Evolutionary conservation across 2,113 vertebrate species (phyloP).

Genomic region (Gallinago media): DNA sequence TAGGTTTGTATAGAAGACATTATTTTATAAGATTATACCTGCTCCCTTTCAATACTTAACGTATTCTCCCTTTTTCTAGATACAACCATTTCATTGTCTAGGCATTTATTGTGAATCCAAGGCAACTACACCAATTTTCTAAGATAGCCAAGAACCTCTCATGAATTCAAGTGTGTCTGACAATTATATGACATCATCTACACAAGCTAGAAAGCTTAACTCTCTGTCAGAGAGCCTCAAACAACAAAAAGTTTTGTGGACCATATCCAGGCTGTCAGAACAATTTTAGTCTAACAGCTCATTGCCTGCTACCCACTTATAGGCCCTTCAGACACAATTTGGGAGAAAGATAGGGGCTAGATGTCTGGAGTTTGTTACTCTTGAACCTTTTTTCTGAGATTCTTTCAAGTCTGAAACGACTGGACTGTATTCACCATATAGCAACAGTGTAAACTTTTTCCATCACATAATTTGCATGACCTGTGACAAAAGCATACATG

Average conservation of each 20-base stretch:
- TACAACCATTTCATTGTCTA: neutral
- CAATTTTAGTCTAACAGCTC: neutral
- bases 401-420: neutral
- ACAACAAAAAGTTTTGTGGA: neutral
- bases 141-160: neutral
- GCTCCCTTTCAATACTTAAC: neutral
- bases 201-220: neutral
- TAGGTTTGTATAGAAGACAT: neutral
- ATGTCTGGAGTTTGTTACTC: neutral
- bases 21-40: neutral
- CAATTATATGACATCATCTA: neutral
- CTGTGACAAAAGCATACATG: neutral
- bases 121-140: neutral
- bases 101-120: neutral
- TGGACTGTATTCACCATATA: neutral
- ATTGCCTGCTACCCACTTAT: neutral
- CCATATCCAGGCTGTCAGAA: neutral
- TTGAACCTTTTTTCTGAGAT: neutral
- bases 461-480: neutral
- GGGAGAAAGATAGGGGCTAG: neutral
- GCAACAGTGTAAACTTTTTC: neutral
- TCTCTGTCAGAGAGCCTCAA: neutral
- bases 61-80: neutral
- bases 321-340: neutral
- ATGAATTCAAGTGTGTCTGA: neutral